Conservation (phyloP, 2,888 invertebrate genomes). For the Lepidochitona cinerea region DNA sequence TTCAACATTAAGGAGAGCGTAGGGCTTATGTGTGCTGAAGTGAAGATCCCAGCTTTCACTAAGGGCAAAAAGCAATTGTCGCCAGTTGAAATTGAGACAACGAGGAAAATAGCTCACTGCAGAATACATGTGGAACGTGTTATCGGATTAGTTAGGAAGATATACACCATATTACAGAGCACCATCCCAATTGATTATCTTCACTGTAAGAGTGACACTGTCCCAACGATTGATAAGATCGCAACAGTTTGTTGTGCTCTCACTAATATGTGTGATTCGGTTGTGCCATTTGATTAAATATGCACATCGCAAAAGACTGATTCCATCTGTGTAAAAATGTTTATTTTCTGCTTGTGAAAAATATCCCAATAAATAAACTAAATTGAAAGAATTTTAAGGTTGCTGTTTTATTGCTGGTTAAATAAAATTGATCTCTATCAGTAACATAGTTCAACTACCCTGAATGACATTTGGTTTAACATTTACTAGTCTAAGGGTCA, state of each 20-base stretch:
- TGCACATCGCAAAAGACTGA: background rate
- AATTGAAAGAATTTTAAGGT: no score
- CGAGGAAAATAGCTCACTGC: constrained; percentile 31
- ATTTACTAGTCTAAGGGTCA: no score
- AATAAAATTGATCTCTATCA: no score
- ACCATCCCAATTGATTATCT: constrained; percentile 29
- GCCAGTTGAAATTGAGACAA: constrained; percentile 28
- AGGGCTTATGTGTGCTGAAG: constrained; percentile 22
- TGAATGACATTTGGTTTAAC: no score
- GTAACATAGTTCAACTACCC: no score
- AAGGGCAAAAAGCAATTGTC: constrained; percentile 32
- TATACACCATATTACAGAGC: constrained; percentile 29
- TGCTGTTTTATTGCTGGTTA: no score
- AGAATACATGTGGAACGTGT: constrained; percentile 36
- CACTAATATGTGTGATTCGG: constrained; percentile 16
- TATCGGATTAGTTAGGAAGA: constrained; percentile 34
- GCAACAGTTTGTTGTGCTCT: constrained; percentile 28
- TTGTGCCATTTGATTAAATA: constrained; percentile 23
- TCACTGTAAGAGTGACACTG: constrained; percentile 1
- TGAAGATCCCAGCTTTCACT: constrained; percentile 36
- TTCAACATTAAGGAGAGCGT: constrained; percentile 36
- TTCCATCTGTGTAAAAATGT: no score
- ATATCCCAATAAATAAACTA: no score
- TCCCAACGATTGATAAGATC: constrained; percentile 36
- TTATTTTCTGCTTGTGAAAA: no score